These are phyloP conservation scores for Opisthograptis luteolata DNA, from an alignment of 2,888 invertebrate genomes.

Conservation along the genomic window DNA sequence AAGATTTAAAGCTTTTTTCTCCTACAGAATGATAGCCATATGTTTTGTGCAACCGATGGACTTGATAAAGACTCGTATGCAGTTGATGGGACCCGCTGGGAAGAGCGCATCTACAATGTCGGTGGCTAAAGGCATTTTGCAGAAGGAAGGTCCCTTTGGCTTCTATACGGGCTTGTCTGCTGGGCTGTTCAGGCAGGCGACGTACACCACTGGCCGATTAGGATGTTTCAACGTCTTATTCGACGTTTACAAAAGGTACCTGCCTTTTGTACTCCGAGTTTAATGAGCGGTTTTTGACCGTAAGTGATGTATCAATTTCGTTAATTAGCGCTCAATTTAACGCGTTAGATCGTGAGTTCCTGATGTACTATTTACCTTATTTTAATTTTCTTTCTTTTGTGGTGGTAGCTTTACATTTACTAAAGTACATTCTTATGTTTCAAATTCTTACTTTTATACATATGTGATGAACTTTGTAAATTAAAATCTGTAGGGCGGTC, in stretches of 20 bases:
- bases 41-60: constrained; percentile 62
- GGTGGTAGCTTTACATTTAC: no score
- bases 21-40: constrained; percentile 55
- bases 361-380: no score
- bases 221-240: constrained; percentile 96
- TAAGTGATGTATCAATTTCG: no score
- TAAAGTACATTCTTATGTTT: no score
- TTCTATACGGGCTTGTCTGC: constrained; percentile 96
- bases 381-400: no score
- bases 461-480: no score
- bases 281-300: no score
- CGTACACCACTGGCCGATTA: constrained; percentile 97
- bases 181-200: constrained; percentile 96
- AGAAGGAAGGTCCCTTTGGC: constrained; percentile 92
- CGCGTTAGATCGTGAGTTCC: no score
- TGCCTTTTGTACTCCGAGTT: no score
- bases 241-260: constrained; percentile 86
- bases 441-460: no score
- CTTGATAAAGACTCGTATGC: constrained; percentile 64
- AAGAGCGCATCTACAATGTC: constrained; percentile 88
- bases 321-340: no score
- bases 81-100: constrained; percentile 74
- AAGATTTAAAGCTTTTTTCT: neutral
- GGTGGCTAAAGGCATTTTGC: constrained; percentile 89
- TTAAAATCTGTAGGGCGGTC: no score